Base-by-base conservation (phyloP, 2,797 vertebrate genomes). In the Anas bahamensis region DNA sequence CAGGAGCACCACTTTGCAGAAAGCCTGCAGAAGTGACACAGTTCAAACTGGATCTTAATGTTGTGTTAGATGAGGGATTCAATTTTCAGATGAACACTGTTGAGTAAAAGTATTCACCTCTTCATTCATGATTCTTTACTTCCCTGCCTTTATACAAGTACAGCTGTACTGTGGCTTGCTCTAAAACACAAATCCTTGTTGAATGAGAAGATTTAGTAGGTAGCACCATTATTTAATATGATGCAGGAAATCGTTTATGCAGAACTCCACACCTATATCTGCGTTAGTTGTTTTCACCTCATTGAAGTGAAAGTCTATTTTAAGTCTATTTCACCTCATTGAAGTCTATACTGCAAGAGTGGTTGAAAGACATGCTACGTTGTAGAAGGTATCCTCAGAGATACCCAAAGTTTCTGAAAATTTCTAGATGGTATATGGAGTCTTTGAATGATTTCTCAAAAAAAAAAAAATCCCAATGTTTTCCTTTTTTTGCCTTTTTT, bases 21-120 rank as follows among this genome's bases (percentile, higher is more conserved):
- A 94, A 94, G 48, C 65, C 73, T 91, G 72, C 63, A 78, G 63
- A 68, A 93, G 26, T 71, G 46, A 88, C 89, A 73, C 90, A 84
- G 57, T 89, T 91, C 55, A 59, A 72, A 91, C 60, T 26, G 72
- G 35, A 64, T 69, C 65, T 86, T 90, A 93, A 82, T 76, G 53
- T 66, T 70, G 53, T 33, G 35, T 82, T 90, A 64, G 24, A 68
- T 0, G 31, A 64, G 24, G 24, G 31, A 71, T 61, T 92, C 44
- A 33, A 59, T 26, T 82, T 82, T 75, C 74, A 79, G 29, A 13
- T 81, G 29, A 86, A 59, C 5, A 3, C 19, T 70, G 72, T 78
- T 88, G 31, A 52, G 65, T 83, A 14, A 3, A 83, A 87, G 55
- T 57, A 22, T 60, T 76, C 1, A 2, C 19, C 39, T 48, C 48